Evolutionary conservation across 2,888 invertebrate genomes (phyloP).

Genomic region (Monochamus alternatus): DNA sequence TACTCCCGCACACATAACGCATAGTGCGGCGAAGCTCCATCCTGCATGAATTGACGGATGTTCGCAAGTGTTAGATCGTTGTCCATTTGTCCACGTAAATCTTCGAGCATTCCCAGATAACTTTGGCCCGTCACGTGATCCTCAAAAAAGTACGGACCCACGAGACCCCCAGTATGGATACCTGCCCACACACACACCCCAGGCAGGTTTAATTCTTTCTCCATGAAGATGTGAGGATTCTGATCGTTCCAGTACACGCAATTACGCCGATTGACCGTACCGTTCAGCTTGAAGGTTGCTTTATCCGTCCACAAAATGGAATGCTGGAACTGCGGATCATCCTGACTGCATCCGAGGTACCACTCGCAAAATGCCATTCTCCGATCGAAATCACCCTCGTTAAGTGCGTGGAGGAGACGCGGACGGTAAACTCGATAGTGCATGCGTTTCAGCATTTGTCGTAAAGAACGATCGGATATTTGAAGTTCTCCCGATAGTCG

Average conservation of each 20-base stretch:
- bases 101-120: conserved; percentile 32
- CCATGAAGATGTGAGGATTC: no score
- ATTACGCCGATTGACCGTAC: conserved; percentile 51
- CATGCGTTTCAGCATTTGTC: background rate
- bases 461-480: conserved; percentile 30
- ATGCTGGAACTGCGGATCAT: conserved; percentile 38
- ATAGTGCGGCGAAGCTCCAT: conserved; percentile 49
- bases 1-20: conserved; percentile 11
- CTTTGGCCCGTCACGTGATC: conserved; percentile 47
- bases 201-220: conserved; percentile 5
- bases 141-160: conserved; percentile 8
- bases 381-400: no score
- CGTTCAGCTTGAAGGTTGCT: conserved; percentile 47
- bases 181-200: no score
- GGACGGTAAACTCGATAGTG: conserved; percentile 39
- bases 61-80: conserved; percentile 31
- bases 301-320: no score
- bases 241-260: no score
- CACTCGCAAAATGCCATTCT: conserved; percentile 53
- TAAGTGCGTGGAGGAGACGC: conserved; percentile 43
- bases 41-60: conserved; percentile 29
- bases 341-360: conserved; percentile 42
- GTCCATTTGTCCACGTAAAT: conserved; percentile 25
- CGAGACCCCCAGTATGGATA: no score
- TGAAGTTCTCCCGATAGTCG: conserved; percentile 34